Evolutionary conservation across 53 echinoderm and acorn worm species (phyloP), one percentile per base, ranked within the genome.

Genomic region (Astropecten irregularis): DNA sequence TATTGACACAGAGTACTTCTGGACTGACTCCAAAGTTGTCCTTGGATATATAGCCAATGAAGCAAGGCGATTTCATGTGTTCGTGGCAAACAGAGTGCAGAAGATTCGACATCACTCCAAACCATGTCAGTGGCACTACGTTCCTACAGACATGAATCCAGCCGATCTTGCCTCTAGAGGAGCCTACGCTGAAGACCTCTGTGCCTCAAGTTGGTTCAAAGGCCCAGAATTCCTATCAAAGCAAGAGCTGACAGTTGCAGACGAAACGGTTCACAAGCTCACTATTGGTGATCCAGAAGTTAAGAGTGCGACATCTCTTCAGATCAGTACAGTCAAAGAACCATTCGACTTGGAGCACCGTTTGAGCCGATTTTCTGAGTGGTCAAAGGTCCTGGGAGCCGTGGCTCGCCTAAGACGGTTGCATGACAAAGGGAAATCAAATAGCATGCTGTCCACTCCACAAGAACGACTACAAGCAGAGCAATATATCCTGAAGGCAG

Each of bases 21-120:
- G 42, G 42, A 42, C 42, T 6, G 42, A 42, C 42, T 8, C 6
- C 42, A 42, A 42, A 20, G 83, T 87, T 28, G 88, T 88, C 23
- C 61, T 87, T 16, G 82, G 88, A 5, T 88, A 88, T 61, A 83
- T 88, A 9, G 58, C 53, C 36, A 88, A 82, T 13, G 83, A 82
- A 2, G 26, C 50, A 4, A 39, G 73, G n/a, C 28, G 83, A 22
- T 88, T 88, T 31, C 88, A 88, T 46, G 72, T 88, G 5, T 88
- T 62, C 50, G 82, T 88, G 27, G 82, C 88, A 0, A 88, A 88
- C 35, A 31, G 83, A 51, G 50, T 82, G 2, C 82, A 88, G 28
- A 44, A 81, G 39, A 88, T 88, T 6, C 31, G 76, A 50, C 36
- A 83, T 23, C n/a, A 29, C 6, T 65, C 62, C 29, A 37, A 59